Conservation (phyloP, 2,797 vertebrate genomes). For the Muraenolepis orangiensis region DNA sequence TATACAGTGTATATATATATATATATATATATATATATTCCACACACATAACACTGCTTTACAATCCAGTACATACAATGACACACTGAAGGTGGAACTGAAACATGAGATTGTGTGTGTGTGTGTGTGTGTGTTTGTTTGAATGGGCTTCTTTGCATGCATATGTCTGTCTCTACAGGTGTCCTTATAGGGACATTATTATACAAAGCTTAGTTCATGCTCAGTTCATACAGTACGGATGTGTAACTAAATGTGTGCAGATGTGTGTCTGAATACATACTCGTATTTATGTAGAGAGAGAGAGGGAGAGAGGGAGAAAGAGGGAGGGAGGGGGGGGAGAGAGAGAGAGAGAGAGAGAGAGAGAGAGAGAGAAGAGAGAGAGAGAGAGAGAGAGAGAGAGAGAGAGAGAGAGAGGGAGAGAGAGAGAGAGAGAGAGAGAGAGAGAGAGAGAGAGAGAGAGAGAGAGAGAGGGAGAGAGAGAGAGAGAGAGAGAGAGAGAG, state of each 20-base stretch:
- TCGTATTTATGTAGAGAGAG: no score
- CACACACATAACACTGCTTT: not conserved
- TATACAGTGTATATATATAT: no score
- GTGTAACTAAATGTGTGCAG: conserved; percentile 15
- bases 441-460: conserved; percentile 66
- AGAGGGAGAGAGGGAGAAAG: no score
- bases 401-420: conserved; percentile 63
- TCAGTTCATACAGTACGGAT: conserved; percentile 1
- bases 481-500: conserved; percentile 33
- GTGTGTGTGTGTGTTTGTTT: conserved; percentile 6
- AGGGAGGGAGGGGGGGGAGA: conserved; percentile 43
- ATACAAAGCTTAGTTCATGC: not conserved
- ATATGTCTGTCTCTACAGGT: conserved; percentile 31
- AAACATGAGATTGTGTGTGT: not conserved
- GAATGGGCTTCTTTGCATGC: not conserved
- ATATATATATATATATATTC: not conserved
- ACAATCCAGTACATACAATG: no score
- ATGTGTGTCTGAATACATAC: not conserved
- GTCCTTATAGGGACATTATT: conserved; percentile 10
- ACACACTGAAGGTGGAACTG: not conserved
- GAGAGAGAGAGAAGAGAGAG: conserved; percentile 60
- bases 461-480: conserved; percentile 9
- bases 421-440: conserved; percentile 61
- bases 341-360: conserved; percentile 49
- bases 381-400: conserved; percentile 59